These are phyloP conservation scores for Aphaenogaster floridana DNA, from an alignment of 1,140 invertebrate genomes.

Conservation along the genomic window DNA sequence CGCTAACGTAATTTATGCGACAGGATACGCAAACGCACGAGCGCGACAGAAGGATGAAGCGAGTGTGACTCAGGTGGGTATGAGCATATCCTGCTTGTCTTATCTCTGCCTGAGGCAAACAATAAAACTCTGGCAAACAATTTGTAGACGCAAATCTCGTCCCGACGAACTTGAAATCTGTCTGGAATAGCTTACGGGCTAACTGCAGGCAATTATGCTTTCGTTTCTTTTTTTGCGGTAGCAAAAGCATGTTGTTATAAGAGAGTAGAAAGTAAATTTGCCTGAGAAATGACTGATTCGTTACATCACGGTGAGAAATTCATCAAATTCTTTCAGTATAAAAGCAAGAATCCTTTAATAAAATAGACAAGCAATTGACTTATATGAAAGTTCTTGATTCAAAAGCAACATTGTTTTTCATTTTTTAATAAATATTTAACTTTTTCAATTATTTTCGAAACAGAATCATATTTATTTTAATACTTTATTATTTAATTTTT, in stretches of 20 bases:
- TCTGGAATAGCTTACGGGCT: constrained; percentile 18
- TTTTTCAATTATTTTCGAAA: not conserved
- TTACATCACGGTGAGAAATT: not conserved
- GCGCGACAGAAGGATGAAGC: constrained; percentile 10
- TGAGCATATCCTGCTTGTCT: constrained; percentile 37
- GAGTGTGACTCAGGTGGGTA: not conserved
- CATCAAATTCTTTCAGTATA: not conserved
- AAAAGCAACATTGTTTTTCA: not conserved
- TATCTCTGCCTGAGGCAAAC: constrained; percentile 41
- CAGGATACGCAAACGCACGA: constrained; percentile 25
- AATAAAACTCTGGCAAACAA: constrained; percentile 51
- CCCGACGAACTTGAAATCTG: constrained; percentile 54
- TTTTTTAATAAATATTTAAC: not conserved
- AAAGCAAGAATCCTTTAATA: not conserved
- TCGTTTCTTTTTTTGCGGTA: not conserved
- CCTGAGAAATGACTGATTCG: constrained; percentile 10
- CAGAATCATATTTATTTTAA: not conserved
- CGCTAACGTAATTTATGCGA: constrained; percentile 61
- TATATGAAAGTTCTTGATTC: not conserved
- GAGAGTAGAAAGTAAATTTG: not conserved
- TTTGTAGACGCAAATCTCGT: constrained; percentile 46
- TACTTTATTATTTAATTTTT: not conserved
- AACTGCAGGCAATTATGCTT: constrained; percentile 13
- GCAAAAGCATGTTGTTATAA: not conserved
- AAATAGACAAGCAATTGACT: not conserved